Evolutionary conservation across 1,140 invertebrate genomes (phyloP), one percentile per base, ranked within the genome.

Genomic region (Cotesia typhae): DNA sequence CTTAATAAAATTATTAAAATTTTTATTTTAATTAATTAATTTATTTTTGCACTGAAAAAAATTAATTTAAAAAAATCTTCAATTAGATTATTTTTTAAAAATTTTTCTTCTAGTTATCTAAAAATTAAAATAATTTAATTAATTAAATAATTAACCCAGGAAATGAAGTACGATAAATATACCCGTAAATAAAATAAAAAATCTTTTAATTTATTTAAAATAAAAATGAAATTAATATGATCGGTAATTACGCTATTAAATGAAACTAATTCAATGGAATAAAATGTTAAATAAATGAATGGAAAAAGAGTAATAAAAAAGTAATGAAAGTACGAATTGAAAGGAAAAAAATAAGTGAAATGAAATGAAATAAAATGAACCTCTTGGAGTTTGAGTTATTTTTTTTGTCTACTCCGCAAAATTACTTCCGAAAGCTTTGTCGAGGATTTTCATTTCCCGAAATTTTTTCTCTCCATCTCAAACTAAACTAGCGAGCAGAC

Each of bases 361-460:
- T 4, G 14, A 55, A 55, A 55, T 12, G 14, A 55, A 17, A 55
- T 17, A 55, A 55, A 17, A n/a, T n/a, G 0, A 55, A 14, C 53
- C 66, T 57, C 14, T 28, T 10, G 57, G 52, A 68, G 66, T 71
- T 71, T 47, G 14, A 51, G 20, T 12, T 60, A 51, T 70, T 71
- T 71, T 65, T 63, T 61, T 47, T 71, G 35, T 63, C 60, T 47
- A 47, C 60, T 53, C 37, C 47, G 4, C 60, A 47, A 71, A 71
- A 71, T 71, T 71, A 71, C 69, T 71, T 71, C 69, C 60, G 41
- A 64, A 71, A 71, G 69, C 60, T 71, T 70, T 57, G 66, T 68
- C 52, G 66, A 55, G 66, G 3, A 68, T 68, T 68, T 68, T 68
- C 66, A 68, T 68, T 68, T 68, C 66, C 52, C 52, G 66, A 55